phyloP scores from a whole-genome alignment of 2,888 invertebrate species.

The Hypomecis punctinalis region DNA sequence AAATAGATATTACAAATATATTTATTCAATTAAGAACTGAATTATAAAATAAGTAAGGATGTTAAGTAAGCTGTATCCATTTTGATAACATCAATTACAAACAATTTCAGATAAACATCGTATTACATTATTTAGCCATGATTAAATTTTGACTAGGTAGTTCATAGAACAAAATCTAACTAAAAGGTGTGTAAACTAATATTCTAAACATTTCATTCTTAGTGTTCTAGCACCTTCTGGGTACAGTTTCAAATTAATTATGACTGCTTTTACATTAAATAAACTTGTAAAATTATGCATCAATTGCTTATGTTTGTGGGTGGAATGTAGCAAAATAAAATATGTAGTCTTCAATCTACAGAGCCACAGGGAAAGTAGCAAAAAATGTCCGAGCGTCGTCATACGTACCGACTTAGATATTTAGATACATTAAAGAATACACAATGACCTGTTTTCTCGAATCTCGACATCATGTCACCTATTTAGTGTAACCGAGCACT shows the following conservation, averaged over 20 bases:
- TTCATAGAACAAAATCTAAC: slow-evolving; percentile 60
- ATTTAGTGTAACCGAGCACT: too few species aligned
- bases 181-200: slow-evolving; percentile 43
- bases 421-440: too few species aligned
- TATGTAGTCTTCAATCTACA: too few species aligned
- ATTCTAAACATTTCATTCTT: slow-evolving; percentile 32
- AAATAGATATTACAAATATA: slow-evolving; percentile 81
- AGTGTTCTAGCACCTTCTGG: slow-evolving; percentile 69
- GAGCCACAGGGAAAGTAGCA: too few species aligned
- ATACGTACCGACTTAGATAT: too few species aligned
- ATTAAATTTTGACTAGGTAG: slow-evolving; percentile 78
- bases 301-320: slow-evolving; percentile 15
- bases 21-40: slow-evolving; percentile 79
- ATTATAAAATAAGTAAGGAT: slow-evolving; percentile 74
- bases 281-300: slow-evolving; percentile 36
- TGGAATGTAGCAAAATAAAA: slow-evolving; percentile 5
- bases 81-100: slow-evolving; percentile 65
- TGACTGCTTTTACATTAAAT: slow-evolving; percentile 28
- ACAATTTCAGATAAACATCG: slow-evolving; percentile 54
- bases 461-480: too few species aligned
- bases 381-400: too few species aligned
- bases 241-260: slow-evolving; percentile 38
- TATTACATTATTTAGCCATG: slow-evolving; percentile 55
- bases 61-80: slow-evolving; percentile 70
- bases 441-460: too few species aligned